Evolutionary conservation across 2,797 vertebrate species (phyloP).

Genomic region (Salarias fasciatus): DNA sequence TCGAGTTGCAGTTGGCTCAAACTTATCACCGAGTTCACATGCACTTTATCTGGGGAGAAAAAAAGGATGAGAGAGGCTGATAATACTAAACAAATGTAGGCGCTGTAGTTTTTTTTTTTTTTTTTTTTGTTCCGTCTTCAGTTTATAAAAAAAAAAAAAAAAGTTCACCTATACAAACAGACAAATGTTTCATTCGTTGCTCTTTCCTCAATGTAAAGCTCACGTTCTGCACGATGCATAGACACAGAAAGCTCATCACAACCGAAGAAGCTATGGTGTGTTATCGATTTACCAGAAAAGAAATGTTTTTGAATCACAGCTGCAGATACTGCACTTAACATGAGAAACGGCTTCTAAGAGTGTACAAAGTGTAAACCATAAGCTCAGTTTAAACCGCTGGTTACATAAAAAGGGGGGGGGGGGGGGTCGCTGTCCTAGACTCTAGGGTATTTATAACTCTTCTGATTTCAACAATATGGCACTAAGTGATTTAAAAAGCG

Average conservation of each 20-base stretch:
- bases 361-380: slow-evolving; percentile 71
- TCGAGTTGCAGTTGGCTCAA: slow-evolving; percentile 85
- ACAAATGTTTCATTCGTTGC: slow-evolving; percentile 58
- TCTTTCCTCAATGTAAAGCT: slow-evolving; percentile 59
- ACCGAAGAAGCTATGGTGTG: slow-evolving; percentile 68
- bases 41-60: slow-evolving; percentile 88
- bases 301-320: slow-evolving; percentile 58
- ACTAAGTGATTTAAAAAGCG: slow-evolving; percentile 71
- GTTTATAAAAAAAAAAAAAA: slow-evolving; percentile 65
- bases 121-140: slow-evolving; percentile 61
- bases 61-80: slow-evolving; percentile 80
- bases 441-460: slow-evolving; percentile 42
- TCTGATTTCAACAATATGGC: slow-evolving; percentile 60
- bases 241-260: slow-evolving; percentile 68
- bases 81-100: slow-evolving; percentile 85
- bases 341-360: slow-evolving; percentile 56
- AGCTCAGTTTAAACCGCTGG: slow-evolving; percentile 46
- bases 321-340: slow-evolving; percentile 66
- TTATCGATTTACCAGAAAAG: slow-evolving; percentile 54
- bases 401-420: slow-evolving; percentile 55
- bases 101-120: slow-evolving; percentile 74
- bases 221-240: slow-evolving; percentile 63
- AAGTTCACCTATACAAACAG: slow-evolving; percentile 74
- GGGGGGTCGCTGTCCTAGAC: slow-evolving; percentile 36
- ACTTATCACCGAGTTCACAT: slow-evolving; percentile 89